These are phyloP conservation scores for Pachyramphus minor DNA, from an alignment of 2,113 vertebrate genomes.

Conservation along the genomic window DNA sequence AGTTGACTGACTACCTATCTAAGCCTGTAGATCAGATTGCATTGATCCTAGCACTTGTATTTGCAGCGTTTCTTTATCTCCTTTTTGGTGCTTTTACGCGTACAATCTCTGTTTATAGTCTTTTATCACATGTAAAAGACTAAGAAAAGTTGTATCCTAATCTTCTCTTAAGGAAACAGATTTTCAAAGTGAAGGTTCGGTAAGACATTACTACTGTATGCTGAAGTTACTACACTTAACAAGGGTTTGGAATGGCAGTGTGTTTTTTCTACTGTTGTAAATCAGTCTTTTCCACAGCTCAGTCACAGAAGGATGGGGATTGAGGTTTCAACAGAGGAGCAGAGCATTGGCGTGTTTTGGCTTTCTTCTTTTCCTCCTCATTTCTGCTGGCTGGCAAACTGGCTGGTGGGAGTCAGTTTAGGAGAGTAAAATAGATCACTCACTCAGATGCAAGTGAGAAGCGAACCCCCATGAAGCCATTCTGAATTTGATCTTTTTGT, in stretches of 20 bases:
- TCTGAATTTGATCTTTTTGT: background rate
- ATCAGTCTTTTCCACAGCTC: background rate
- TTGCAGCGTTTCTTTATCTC: background rate
- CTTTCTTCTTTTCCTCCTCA: background rate
- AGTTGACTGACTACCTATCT: background rate
- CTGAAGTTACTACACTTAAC: background rate
- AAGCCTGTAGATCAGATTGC: background rate
- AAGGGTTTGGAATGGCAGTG: background rate
- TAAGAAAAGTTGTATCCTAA: background rate
- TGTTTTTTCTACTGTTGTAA: background rate
- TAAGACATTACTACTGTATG: background rate
- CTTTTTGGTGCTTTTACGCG: background rate
- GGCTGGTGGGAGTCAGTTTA: background rate
- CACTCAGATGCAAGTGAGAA: background rate
- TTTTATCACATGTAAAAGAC: background rate
- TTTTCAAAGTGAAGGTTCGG: background rate
- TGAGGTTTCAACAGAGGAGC: background rate
- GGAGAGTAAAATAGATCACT: background rate
- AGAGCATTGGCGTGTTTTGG: accelerated
- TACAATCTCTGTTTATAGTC: background rate
- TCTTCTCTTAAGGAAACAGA: background rate
- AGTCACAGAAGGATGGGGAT: background rate
- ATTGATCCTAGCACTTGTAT: background rate
- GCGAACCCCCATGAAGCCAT: background rate
- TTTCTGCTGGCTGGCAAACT: background rate